Base-by-base conservation (phyloP, 2,113 vertebrate genomes). In the Oncorhynchus nerka region DNA sequence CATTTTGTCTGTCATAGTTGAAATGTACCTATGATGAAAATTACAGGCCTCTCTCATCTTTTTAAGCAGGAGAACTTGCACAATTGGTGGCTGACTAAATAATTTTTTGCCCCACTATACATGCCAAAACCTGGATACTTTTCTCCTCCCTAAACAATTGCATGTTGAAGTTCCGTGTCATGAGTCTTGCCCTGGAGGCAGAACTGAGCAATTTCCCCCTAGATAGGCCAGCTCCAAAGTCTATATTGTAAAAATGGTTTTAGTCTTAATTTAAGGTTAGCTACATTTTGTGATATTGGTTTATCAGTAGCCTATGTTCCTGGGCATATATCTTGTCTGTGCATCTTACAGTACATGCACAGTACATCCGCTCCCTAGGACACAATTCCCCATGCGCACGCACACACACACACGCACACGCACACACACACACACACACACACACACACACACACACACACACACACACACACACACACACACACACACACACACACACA, bases 381-480 rank as follows among this genome's bases (percentile, higher is more conserved):
- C 32, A 65, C 32, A 32, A 5, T 32, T 32, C 32, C 32, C 5
- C 28, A 28, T 2, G 0, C 34, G 0, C 34, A 2, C 34, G 2
- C 7, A 8, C 7, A 39, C 34, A 7, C 34, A 34, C 34, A 5
- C 34, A 6, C 34, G 0, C 30, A 5, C 4, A 32, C 30, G 4
- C 30, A 30, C 30, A 30, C 30, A 4, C 30, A 6, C 24, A 57
- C 57, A 24, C 24, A 22, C 59, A 67, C 39, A 19, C 70, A 75
- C 61, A 39, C 51, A 79, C 71, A 68, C 49, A 34, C 39, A 11
- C 59, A n/a, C 45, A 71, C 9, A 49, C 48, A 65, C 78, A 79
- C 83, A 83, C 77, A 64, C 72, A 64, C 32, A 76, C 62, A 68
- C 49, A 66, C 39, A 51, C 34, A 5, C 32, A 34, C 30, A 32